phyloP scores from a whole-genome alignment of 1,140 invertebrate species.

The Zaprionus ghesquierei region DNA sequence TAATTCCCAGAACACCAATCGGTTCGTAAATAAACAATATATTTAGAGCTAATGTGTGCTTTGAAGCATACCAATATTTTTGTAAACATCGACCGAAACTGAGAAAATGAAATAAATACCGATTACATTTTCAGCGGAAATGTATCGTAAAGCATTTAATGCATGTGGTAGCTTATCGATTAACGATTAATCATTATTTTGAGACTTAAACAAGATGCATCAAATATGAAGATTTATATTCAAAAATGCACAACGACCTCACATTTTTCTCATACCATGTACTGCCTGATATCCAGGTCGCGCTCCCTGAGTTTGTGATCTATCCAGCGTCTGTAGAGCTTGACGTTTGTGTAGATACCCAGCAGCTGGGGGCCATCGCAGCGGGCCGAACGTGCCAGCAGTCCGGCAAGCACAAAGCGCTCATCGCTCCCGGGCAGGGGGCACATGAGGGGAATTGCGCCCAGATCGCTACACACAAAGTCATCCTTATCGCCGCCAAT shows the following conservation, averaged over 20 bases:
- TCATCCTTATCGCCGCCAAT: conserved; percentile 55
- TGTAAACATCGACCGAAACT: not conserved
- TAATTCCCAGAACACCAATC: not conserved
- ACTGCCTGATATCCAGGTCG: conserved; percentile 53
- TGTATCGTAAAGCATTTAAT: too few relatives aligned
- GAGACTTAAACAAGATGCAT: not conserved
- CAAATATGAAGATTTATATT: not conserved
- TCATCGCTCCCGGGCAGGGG: conserved; percentile 39
- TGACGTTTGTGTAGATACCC: conserved; percentile 54
- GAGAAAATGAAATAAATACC: not conserved
- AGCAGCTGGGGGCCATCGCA: conserved; percentile 56
- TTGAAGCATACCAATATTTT: not conserved
- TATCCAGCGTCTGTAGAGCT: conserved; percentile 56
- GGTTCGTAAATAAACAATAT: not conserved
- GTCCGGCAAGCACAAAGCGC: conserved; percentile 45
- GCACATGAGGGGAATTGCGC: conserved; percentile 55
- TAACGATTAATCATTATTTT: not conserved
- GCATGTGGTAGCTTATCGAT: not conserved
- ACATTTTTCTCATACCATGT: conserved; percentile 30
- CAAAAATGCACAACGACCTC: not conserved
- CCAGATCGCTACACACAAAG: conserved; percentile 51
- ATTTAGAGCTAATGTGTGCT: not conserved
- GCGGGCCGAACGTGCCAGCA: conserved; percentile 42
- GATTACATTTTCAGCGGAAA: not conserved
- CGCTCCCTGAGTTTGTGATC: conserved; percentile 54